Percentiles rank a stretch among this genome's conserved stretches.
phyloP scores from a whole-genome alignment of 1,140 invertebrate species.

The Trichoplusia ni region DNA sequence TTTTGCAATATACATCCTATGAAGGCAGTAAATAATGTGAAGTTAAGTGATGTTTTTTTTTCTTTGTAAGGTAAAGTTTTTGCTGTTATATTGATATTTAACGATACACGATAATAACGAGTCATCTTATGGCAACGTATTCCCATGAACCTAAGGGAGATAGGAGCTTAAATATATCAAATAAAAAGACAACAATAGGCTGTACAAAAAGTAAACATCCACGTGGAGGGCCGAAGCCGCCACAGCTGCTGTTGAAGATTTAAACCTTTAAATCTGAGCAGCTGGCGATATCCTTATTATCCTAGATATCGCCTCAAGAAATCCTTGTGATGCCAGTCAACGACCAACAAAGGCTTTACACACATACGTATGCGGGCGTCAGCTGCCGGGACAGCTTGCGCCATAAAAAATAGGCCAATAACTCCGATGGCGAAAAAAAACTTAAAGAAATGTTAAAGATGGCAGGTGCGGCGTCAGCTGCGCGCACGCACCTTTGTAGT shows the following conservation, averaged over 20 bases:
- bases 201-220: conserved; percentile 23
- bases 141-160: not conserved
- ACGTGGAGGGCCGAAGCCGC: conserved; percentile 44
- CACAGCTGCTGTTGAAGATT: conserved; percentile 59
- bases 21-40: too few relatives aligned
- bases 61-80: not conserved
- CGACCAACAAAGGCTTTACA: conserved; percentile 59
- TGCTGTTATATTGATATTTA: too few relatives aligned
- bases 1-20: too few relatives aligned
- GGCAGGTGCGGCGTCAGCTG: conserved; percentile 74
- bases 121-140: not conserved
- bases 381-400: conserved; percentile 75
- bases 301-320: conserved; percentile 55
- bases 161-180: conserved; percentile 17
- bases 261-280: conserved; percentile 54
- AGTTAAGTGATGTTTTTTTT: too few relatives aligned
- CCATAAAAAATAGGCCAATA: conserved; percentile 80
- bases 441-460: conserved; percentile 75
- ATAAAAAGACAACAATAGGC: not conserved
- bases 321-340: conserved; percentile 35
- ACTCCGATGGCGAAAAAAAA: conserved; percentile 74
- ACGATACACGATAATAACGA: too few relatives aligned
- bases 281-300: conserved; percentile 49
- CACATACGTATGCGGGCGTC: conserved; percentile 52
- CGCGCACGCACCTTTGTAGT: conserved; percentile 71